Percentiles rank a stretch among this genome's conserved stretches.
Evolutionary conservation across 2,113 vertebrate species (phyloP).

Genomic region (Empidonax alnorum): DNA sequence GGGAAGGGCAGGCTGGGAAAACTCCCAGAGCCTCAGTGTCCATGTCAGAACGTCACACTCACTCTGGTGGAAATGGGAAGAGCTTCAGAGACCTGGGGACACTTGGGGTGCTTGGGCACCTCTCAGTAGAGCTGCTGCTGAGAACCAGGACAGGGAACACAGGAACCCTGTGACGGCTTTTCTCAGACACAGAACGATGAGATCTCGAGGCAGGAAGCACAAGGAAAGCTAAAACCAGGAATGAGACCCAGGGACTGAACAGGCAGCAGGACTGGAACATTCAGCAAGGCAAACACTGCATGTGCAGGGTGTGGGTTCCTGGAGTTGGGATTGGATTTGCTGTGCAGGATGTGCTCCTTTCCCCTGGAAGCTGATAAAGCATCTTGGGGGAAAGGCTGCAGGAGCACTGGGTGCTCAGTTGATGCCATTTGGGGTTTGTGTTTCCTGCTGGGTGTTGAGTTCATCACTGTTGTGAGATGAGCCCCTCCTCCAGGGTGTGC

Average conservation of each 20-base stretch:
- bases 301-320: fast-evolving
- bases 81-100: background rate
- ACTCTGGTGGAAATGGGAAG: fast-evolving
- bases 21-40: background rate
- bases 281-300: background rate
- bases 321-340: background rate
- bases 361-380: background rate
- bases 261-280: background rate
- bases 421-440: background rate
- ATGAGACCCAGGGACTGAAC: background rate
- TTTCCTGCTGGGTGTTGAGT: background rate
- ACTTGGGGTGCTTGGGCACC: fast-evolving
- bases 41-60: background rate
- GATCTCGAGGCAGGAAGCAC: background rate
- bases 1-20: background rate
- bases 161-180: background rate
- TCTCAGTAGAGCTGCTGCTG: background rate
- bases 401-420: background rate
- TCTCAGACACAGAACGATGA: background rate
- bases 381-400: background rate
- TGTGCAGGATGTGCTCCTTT: background rate
- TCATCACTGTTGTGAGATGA: background rate
- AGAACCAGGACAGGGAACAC: background rate
- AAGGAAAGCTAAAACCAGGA: background rate
- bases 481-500: background rate